A percentile compares a stretch with the other conserved stretches of the same genome.
Evolutionary conservation across 2,113 vertebrate species (phyloP).

Genomic region (Notechis scutatus): DNA sequence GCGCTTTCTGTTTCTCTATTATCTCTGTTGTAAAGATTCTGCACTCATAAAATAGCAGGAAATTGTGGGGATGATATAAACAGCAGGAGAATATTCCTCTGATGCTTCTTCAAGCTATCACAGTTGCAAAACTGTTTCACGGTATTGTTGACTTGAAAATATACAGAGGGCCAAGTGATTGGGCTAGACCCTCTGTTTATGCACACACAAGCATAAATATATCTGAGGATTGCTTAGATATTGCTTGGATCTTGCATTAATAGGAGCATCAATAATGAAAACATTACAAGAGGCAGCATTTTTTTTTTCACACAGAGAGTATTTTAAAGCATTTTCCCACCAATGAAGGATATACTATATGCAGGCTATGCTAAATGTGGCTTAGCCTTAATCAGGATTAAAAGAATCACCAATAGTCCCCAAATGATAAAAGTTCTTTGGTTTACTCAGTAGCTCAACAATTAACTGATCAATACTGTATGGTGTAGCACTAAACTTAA

Average conservation of each 20-base stretch:
- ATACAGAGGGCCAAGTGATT: conserved; percentile 5
- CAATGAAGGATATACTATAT: neutral
- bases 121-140: conserved; percentile 21
- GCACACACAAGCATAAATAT: neutral
- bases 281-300: neutral
- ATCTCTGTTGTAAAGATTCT: conserved; percentile 31
- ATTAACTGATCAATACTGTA: neutral
- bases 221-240: neutral
- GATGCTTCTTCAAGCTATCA: conserved; percentile 26
- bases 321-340: neutral
- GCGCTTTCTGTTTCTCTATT: conserved; percentile 34
- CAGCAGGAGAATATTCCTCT: conserved; percentile 21
- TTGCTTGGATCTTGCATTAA: neutral
- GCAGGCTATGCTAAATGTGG: neutral
- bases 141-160: neutral
- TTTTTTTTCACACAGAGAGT: neutral
- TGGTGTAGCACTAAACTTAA: neutral
- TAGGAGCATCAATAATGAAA: neutral
- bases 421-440: neutral
- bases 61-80: conserved; percentile 25
- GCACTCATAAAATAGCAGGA: conserved; percentile 24
- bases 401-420: neutral
- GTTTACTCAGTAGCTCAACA: neutral
- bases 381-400: neutral
- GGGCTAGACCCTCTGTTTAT: neutral